Base-by-base conservation (phyloP, 2,888 invertebrate genomes). In the Drosophila limbata region DNA sequence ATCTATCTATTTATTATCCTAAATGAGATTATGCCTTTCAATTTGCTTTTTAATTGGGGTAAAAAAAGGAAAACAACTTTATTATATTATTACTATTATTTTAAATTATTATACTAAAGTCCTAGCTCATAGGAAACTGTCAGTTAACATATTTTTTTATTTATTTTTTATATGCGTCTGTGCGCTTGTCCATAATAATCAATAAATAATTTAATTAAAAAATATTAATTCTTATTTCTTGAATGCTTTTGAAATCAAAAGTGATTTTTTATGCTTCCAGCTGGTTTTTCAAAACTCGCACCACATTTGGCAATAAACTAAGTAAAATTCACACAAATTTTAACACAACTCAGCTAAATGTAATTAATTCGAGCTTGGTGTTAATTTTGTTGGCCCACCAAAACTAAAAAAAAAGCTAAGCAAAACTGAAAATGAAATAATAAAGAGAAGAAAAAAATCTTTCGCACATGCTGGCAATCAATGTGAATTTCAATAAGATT, bases 401-500 rank as follows among this genome's bases (percentile, higher is more conserved):
- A 51, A 39, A 28, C 28, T 8, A 6, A 15, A 31, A 55, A 33
- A 37, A 37, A 15, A 28, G 5, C 28, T 25, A 28, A 28, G 15
- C 15, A 31, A 15, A 40, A 28, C 39, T 28, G 11, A 31, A 17
- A 53, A 35, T 19, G 1, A 19, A 28, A 28, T 15, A 28, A 13
- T n/a, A 33, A 33, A 35, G 21, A 21, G 42, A 42, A 33, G 33
- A 55, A 55, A 44, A 21, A 57, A 72, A 69, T 50, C 66, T 69
- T 74, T 71, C 67, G 79, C 77, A 66, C 64, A 57, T 65, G 48
- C 64, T 35, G 35, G 21, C 15, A 17, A 19, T 25, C 56, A 50
- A 59, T 31, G 28, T 59, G 39, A 33, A 39, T 56, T 64, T 79
- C 77, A 84, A 84, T 81, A 66, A 67, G 79, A 69, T 72, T 84